Evolutionary conservation across 1,140 invertebrate genomes (phyloP).

Genomic region (Drosophila pseudoananassae): DNA sequence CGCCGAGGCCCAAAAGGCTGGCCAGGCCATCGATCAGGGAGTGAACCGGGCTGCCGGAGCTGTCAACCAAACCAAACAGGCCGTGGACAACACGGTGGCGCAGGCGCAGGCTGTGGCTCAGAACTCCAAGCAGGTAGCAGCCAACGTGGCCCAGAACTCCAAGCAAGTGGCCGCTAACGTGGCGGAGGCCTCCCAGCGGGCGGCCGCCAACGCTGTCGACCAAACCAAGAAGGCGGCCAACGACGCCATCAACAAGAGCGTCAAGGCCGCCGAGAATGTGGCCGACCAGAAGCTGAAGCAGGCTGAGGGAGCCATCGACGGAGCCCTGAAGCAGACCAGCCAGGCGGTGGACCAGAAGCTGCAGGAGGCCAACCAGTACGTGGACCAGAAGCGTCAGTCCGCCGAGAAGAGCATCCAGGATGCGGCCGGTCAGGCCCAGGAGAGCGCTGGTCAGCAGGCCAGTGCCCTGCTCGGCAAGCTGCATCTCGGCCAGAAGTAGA

Average conservation of each 20-base stretch:
- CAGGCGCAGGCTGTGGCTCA: slow-evolving; percentile 67
- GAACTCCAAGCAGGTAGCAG: slow-evolving; percentile 79
- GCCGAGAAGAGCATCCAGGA: slow-evolving; percentile 81
- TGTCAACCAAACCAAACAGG: slow-evolving; percentile 74
- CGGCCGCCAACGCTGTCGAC: slow-evolving; percentile 79
- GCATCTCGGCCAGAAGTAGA: slow-evolving; percentile 70
- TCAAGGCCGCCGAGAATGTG: slow-evolving; percentile 82
- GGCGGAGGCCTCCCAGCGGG: slow-evolving; percentile 73
- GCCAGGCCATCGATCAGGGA: slow-evolving; percentile 70
- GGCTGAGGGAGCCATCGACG: slow-evolving; percentile 78
- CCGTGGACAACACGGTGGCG: slow-evolving; percentile 73
- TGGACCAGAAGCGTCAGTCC: slow-evolving; percentile 81
- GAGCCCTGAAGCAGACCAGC: slow-evolving; percentile 77
- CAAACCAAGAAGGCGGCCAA: slow-evolving; percentile 84
- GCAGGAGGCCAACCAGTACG: slow-evolving; percentile 83
- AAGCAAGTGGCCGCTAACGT: slow-evolving; percentile 79
- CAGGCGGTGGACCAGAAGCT: slow-evolving; percentile 83
- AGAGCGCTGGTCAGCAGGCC: slow-evolving; percentile 71
- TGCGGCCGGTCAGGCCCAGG: slow-evolving; percentile 66
- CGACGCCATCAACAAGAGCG: slow-evolving; percentile 83
- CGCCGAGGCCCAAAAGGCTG: slow-evolving; percentile 78
- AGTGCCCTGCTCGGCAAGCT: slow-evolving; percentile 79
- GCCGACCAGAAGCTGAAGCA: slow-evolving; percentile 81
- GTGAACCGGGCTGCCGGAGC: slow-evolving; percentile 69
- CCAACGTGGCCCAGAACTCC: slow-evolving; percentile 75